phyloP scores from a whole-genome alignment of 2,888 invertebrate species.

The Zonitis immaculata region DNA sequence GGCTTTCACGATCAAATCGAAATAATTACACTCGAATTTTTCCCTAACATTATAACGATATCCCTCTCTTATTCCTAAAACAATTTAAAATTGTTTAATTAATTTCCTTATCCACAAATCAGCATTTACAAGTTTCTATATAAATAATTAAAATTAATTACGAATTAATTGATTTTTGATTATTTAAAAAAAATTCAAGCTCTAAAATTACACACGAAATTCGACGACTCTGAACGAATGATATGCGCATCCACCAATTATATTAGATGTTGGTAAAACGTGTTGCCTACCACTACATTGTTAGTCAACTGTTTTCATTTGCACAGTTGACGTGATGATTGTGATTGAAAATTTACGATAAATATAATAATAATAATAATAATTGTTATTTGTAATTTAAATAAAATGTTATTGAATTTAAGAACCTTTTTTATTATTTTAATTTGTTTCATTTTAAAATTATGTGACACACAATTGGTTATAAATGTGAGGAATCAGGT shows the following conservation, averaged over 20 bases:
- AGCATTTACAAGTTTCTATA: too few species aligned
- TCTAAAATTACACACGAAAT: too few species aligned
- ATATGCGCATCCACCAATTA: not conserved
- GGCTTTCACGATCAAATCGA: too few species aligned
- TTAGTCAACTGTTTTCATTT: conserved; percentile 29
- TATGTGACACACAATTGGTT: conserved; percentile 38
- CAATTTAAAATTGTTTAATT: too few species aligned
- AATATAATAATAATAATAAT: not conserved
- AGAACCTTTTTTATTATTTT: conserved; percentile 14
- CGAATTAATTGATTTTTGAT: too few species aligned
- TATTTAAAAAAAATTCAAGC: too few species aligned
- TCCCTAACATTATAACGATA: too few species aligned
- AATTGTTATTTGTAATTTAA: not conserved
- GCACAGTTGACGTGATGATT: conserved; percentile 31
- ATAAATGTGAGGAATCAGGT: conserved; percentile 48
- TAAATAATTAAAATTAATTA: too few species aligned
- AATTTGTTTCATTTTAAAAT: conserved; percentile 29
- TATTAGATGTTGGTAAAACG: conserved; percentile 12
- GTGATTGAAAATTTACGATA: not conserved
- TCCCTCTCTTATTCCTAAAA: too few species aligned
- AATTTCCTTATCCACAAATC: too few species aligned
- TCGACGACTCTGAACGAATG: not conserved
- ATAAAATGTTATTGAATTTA: not conserved
- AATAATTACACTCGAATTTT: not conserved
- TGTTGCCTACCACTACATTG: conserved; percentile 33